Base-by-base conservation (phyloP, 2,797 vertebrate species). In the Myripristis jacobus region DNA sequence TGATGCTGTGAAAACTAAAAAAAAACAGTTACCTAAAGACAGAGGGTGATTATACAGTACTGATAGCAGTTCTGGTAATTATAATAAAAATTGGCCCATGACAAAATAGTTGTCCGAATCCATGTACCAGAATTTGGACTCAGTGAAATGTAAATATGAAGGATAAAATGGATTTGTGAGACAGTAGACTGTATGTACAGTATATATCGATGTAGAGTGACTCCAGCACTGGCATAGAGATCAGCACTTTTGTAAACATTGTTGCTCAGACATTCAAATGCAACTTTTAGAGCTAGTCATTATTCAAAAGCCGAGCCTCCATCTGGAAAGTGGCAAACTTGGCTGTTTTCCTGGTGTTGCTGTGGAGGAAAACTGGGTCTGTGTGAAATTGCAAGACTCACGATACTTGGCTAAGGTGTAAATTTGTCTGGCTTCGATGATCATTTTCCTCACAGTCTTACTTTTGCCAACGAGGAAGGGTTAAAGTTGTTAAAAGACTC, bases 291-390 rank as follows among this genome's bases (percentile, higher is more conserved):
- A 88, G 88, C 85, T 66, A 87, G 89, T 94, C 91, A 91, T 93
- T 94, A 92, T 94, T 93, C 91, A 94, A 84, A 87, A 93, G 90
- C 89, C 83, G 66, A 83, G 89, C 84, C 89, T 94, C 93, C 92
- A 93, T 94, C 93, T 94, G 94, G 92, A 93, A 93, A 91, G 92
- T 91, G 92, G 87, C 91, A 92, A 92, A 93, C 89, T 94, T 94
- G 93, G 90, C 93, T 89, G 90, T 87, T 86, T 86, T 92, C 92
- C 92, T 92, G 91, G 91, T 86, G 89, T 91, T 88, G 91, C 91
- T 91, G 83, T 87, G 86, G 89, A 92, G 88, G 85, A 88, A 87
- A 93, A 92, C 88, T 91, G 88, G 87, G 91, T 87, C 90, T 92
- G 91, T 93, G 92, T 91, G 92, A 94, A 94, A 93, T 88, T 91